Percentiles rank a stretch among this genome's conserved stretches.
phyloP scores from a whole-genome alignment of 1,140 invertebrate species.

The Pseudomyrmex concolor region DNA sequence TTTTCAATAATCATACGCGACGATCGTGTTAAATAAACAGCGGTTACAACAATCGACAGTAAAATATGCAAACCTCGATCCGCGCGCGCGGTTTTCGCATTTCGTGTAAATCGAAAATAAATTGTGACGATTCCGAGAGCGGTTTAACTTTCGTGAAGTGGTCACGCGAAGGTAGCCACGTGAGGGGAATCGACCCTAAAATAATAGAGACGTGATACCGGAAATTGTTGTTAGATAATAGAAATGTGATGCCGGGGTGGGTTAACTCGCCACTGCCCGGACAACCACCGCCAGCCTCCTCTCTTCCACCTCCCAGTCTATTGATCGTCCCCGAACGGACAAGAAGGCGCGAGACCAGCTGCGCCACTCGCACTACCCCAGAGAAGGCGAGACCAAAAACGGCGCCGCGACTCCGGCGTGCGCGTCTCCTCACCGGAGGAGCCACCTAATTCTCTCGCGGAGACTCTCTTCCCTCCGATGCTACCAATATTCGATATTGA shows the following conservation, averaged over 20 bases:
- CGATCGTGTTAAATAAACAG: not conserved
- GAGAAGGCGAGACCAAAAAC: constrained; percentile 53
- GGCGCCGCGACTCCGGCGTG: constrained; percentile 26
- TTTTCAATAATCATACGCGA: not conserved
- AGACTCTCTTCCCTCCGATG: too few relatives aligned
- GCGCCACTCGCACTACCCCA: constrained; percentile 60
- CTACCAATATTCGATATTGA: too few relatives aligned
- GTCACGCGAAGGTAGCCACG: not conserved
- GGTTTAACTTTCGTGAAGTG: not conserved
- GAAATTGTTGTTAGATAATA: constrained; percentile 61
- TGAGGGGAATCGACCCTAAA: constrained; percentile 8
- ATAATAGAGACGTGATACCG: constrained; percentile 50
- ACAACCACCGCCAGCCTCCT: constrained; percentile 46
- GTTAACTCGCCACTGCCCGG: constrained; percentile 65
- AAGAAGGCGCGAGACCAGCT: constrained; percentile 68
- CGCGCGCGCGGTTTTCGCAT: too few relatives aligned
- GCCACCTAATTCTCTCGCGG: too few relatives aligned
- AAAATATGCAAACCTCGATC: not conserved
- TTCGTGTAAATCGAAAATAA: not conserved
- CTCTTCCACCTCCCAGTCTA: constrained; percentile 69
- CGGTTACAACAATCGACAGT: not conserved
- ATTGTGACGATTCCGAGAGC: constrained; percentile 2
- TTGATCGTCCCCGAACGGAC: constrained; percentile 71
- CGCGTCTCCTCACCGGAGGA: not conserved
- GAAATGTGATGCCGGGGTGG: constrained; percentile 52